Evolutionary conservation across 2,113 vertebrate genomes (phyloP), one percentile per base, ranked within the genome.

Genomic region (Ammodramus savannarum): DNA sequence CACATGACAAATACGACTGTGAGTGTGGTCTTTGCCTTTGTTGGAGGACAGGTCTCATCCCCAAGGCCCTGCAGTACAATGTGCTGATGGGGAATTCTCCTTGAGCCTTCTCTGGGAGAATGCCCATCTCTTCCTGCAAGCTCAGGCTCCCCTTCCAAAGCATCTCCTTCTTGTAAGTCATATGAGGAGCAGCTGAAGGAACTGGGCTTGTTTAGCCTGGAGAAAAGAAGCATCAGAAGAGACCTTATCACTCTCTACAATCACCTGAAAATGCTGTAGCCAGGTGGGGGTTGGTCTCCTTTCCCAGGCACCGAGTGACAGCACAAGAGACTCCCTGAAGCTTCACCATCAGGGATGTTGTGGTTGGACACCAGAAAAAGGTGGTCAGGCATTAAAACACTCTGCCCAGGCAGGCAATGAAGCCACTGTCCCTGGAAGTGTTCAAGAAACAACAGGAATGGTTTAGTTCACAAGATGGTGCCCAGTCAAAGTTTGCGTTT

Each of bases 331-430:
- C 23, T 17, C 27, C 16, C 8, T 67, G 13, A 38, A 12, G 39
- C 13, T 52, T 61, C 44, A 13, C 8, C 27, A n/a, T 13, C 39
- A 19, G 27, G 16, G 1, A 21, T 0, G 0, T 54, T 75, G 29
- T 26, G 16, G 19, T 4, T 21, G 27, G 19, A 67, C 8, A n/a
- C 29, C 10, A 74, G 44, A 9, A 52, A 39, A 54, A 66, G 9
- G 23, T 59, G n/a, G 16, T 17, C 27, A 59, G 20, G 13, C 13
- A 31, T 14, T 29, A n/a, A 15, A 44, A 29, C 11, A 39, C 19
- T 44, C 44, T 74, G 29, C 23, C 38, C 44, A 46, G 46, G 9
- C 6, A 59, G 19, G 5, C n/a, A 59, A 29, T 39, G 23, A 36
- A 67, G n/a, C 16, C 51, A 29, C 8, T 32, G 16, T 51, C 76